Evolutionary conservation across 1,140 invertebrate genomes (phyloP).

Genomic region (Tetramorium alpestre): DNA sequence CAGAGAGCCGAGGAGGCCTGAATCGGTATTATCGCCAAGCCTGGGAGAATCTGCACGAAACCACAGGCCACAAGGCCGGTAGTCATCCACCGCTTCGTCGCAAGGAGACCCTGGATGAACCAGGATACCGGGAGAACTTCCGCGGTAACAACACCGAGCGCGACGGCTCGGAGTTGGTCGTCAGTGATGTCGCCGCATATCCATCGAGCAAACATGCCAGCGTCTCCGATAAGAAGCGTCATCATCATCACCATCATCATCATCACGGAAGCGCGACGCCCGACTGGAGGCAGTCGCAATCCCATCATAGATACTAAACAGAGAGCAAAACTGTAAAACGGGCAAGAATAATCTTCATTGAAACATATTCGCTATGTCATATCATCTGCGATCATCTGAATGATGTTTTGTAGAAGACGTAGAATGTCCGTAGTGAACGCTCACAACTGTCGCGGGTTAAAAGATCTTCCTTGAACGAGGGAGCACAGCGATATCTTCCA

Average conservation of each 20-base stretch:
- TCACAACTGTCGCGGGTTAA: conserved; percentile 20
- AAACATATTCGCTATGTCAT: neutral
- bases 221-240: conserved; percentile 89
- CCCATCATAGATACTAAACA: conserved; percentile 83
- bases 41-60: conserved; percentile 96
- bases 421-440: conserved; percentile 22
- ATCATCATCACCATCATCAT: conserved; percentile 94
- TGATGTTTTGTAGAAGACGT: neutral
- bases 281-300: conserved; percentile 82
- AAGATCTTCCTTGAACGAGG: conserved; percentile 35
- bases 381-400: neutral
- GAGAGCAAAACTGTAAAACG: neutral
- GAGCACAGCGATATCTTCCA: conserved; percentile 28
- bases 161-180: conserved; percentile 93
- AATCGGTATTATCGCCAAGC: conserved; percentile 95
- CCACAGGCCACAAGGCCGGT: conserved; percentile 88
- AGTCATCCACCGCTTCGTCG: conserved; percentile 87
- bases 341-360: neutral
- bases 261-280: conserved; percentile 84
- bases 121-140: conserved; percentile 86
- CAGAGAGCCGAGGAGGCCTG: conserved; percentile 92
- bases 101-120: conserved; percentile 91
- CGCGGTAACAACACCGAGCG: conserved; percentile 88
- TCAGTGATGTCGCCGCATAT: conserved; percentile 89
- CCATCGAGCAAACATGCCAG: conserved; percentile 84